Percentiles rank a stretch among this genome's conserved stretches.
These are phyloP conservation scores for Diadophis punctatus DNA, from an alignment of 2,113 vertebrate genomes.

Conservation along the genomic window DNA sequence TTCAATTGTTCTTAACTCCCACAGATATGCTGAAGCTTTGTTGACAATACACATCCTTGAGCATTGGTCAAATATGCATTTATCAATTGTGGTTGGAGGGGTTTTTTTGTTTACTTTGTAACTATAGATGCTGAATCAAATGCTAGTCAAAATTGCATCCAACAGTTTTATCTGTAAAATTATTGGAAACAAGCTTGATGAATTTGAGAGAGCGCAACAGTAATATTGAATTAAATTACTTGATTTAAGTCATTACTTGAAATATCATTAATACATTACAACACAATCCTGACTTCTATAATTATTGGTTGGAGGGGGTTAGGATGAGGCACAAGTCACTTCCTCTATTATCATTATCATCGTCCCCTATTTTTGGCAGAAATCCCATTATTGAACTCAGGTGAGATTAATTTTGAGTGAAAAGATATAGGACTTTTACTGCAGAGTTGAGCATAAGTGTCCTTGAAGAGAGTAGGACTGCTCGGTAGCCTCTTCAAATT, in stretches of 20 bases:
- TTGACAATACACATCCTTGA: neutral
- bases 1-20: neutral
- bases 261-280: neutral
- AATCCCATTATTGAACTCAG: neutral
- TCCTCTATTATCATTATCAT: neutral
- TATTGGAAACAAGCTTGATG: neutral
- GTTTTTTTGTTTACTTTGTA: neutral
- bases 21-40: neutral
- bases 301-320: neutral
- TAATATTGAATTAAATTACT: neutral
- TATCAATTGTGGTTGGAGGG: neutral
- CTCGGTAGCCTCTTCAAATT: neutral
- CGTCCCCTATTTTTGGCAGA: neutral
- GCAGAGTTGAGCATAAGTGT: neutral
- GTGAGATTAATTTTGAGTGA: neutral
- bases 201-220: neutral
- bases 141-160: neutral
- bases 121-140: neutral
- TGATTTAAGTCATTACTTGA: neutral
- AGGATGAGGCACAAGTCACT: neutral
- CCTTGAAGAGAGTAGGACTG: neutral
- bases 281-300: neutral
- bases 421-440: neutral
- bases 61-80: neutral
- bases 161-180: neutral